Percentiles rank a stretch among this genome's conserved stretches.
phyloP scores from a whole-genome alignment of 2,113 vertebrate genomes.

The Pterocles orientalis region DNA sequence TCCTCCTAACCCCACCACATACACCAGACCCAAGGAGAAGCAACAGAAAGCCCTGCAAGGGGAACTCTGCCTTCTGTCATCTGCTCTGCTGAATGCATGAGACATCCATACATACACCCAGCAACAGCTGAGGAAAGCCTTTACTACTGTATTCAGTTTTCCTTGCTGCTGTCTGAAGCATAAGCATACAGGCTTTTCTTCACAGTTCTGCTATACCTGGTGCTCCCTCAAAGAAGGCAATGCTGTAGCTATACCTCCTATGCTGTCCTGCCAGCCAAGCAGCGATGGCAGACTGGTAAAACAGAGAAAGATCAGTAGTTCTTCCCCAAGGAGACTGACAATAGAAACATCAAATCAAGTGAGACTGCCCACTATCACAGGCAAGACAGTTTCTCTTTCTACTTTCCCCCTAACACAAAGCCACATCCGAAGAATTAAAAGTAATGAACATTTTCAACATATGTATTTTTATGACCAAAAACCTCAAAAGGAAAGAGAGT shows the following conservation, averaged over 20 bases:
- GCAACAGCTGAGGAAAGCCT: neutral
- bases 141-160: neutral
- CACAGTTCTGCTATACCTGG: neutral
- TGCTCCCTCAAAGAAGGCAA: neutral
- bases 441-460: constrained; percentile 10
- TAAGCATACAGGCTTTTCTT: neutral
- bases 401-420: neutral
- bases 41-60: neutral
- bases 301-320: neutral
- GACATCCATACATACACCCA: neutral
- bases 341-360: neutral
- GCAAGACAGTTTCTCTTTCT: neutral
- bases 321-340: neutral
- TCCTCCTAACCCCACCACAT: neutral
- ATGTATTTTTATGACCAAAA: constrained; percentile 30
- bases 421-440: neutral
- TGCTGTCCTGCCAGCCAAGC: neutral
- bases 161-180: neutral
- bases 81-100: neutral
- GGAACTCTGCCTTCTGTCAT: neutral
- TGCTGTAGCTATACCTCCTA: neutral
- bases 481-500: neutral
- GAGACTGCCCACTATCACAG: neutral
- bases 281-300: neutral
- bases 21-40: neutral